Evolutionary conservation across 2,888 invertebrate genomes (phyloP), one percentile per base, ranked within the genome.

Genomic region (Dyspetes luteomarginatus): DNA sequence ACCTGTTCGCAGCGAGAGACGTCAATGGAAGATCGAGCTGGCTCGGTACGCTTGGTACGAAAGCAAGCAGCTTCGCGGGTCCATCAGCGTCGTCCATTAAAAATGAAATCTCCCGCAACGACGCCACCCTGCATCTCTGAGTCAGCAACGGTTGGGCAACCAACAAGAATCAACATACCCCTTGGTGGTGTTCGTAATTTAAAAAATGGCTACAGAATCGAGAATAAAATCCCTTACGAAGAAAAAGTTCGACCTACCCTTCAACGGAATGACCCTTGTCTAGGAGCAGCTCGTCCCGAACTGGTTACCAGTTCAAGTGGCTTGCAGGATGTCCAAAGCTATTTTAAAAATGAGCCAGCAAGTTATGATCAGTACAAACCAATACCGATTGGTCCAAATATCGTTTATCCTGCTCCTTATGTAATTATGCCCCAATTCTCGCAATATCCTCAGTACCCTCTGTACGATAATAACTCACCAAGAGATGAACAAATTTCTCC

Each of bases 91-190:
- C 76, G 56, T 43, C 50, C 68, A 4, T 15, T 15, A 3, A 76
- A 68, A 7, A 68, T 60, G 5, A 69, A 62, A 15, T 28, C 19
- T 52, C 28, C 15, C 0, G 4, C 41, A 2, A 60, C 5, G 50
- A 52, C 7, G 0, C 3, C 24, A 17, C 52, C 48, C 26, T 48
- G 52, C 55, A 12, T 52, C 17, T 15, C 67, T 3, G 48, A 55
- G 2, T 2, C 17, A 36, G 9, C 17, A 19, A 36, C 43, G n/a
- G 24, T 58, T 24, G 69, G 22, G 7, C 65, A 84, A 52, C 83
- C 85, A 9, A 85, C 76, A 0, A 85, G 83, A 67, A 80, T 86
- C 17, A 84, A 72, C 41, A 83, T 85, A 24, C 86, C 86, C 2
- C 80, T 84, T 17, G 77, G 65, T 2, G 82, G 71, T 1, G 84